Evolutionary conservation across 1,140 invertebrate genomes (phyloP).

Genomic region (Penaeus vannamei): DNA sequence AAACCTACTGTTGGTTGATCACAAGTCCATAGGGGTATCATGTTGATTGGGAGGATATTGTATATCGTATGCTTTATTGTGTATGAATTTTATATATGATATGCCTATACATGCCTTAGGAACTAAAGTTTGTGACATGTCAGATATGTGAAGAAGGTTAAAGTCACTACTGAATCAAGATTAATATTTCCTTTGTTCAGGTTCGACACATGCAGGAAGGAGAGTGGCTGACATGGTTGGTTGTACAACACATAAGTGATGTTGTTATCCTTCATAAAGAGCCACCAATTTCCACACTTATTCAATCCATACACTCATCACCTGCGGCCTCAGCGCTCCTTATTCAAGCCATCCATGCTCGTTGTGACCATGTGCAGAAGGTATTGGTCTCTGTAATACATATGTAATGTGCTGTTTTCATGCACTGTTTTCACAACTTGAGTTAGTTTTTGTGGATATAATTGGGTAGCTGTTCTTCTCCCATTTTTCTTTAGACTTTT

Average conservation of each 20-base stretch:
- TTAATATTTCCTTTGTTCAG: slow-evolving; percentile 19
- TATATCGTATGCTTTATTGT: too few species aligned
- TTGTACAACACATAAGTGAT: slow-evolving; percentile 81
- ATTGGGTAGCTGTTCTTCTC: too few species aligned
- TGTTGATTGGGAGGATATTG: too few species aligned
- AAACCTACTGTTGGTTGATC: too few species aligned
- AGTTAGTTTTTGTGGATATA: too few species aligned
- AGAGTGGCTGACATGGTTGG: slow-evolving; percentile 83
- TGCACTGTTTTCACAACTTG: too few species aligned
- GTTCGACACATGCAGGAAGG: slow-evolving; percentile 77
- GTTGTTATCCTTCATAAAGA: slow-evolving; percentile 78
- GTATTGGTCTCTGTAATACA: slow-evolving; percentile 66
- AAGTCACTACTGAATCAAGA: too few species aligned
- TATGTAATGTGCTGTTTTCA: not conserved
- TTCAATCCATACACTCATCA: slow-evolving; percentile 79
- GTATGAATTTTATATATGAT: too few species aligned
- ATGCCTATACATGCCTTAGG: too few species aligned
- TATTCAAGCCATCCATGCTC: slow-evolving; percentile 79
- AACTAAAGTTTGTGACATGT: too few species aligned
- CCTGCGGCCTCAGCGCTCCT: slow-evolving; percentile 80
- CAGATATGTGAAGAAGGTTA: too few species aligned
- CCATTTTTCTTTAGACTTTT: not conserved
- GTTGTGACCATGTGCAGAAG: slow-evolving; percentile 74
- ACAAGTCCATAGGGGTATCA: too few species aligned
- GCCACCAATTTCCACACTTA: slow-evolving; percentile 79